Base-by-base conservation (phyloP, 2,797 vertebrate species). In the Molothrus aeneus region DNA sequence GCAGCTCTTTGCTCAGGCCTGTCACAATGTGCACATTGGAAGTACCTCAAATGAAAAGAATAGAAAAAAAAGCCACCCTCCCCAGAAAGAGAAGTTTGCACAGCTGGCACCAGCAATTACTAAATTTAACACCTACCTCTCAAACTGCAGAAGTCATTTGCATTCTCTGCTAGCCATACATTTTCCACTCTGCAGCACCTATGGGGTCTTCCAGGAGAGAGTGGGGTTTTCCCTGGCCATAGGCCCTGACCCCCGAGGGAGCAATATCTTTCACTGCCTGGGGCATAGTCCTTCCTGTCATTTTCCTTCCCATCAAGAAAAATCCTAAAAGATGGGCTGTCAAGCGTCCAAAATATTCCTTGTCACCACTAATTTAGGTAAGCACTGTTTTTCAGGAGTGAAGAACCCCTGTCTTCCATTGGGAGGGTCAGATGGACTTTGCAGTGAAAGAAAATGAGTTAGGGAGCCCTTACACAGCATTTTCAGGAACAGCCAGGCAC, bases 1-100 rank as follows among this genome's bases (percentile, higher is more conserved):
- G 96, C 95, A 97, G 97, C 96, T 96, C 93, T 97, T 91, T 96
- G 95, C 97, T 96, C 94, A 95, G 94, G 72, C 92, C 81, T 87
- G 47, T 91, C 90, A 94, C 87, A 91, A 71, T 79, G 65, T 88
- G 69, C 75, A 72, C 64, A 17, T 63, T 78, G 83, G 64, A 94
- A 93, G 77, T 90, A 86, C 84, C 85, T 92, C 79, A 85, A 87
- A 78, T 69, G 28, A 56, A 85, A 88, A 63, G 25, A 31, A 25
- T 5, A 40, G 13, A 17, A 38, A 59, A 14, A 50, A 34, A 74
- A 40, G 47, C 65, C 4, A 2, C 48, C 79, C 94, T 96, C 84
- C 79, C 91, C 65, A 74, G 88, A 92, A 88, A 90, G 65, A 94
- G 73, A 68, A 92, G 70, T 74, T 92, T 80, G 71, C 36, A 85